phyloP scores from a whole-genome alignment of 2,797 vertebrate species.

The Danio albolineatus region DNA sequence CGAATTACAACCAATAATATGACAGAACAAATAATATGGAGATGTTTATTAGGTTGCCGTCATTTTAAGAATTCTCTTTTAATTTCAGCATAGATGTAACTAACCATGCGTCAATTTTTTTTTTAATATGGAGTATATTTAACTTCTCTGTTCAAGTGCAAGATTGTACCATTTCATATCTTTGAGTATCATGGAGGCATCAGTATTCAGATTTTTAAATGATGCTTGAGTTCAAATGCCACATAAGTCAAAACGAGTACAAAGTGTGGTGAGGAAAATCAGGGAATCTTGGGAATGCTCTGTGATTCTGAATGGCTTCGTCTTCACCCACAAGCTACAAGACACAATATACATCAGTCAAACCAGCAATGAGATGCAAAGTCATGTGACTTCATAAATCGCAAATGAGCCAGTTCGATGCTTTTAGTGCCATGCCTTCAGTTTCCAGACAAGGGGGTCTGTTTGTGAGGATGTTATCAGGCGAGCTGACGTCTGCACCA shows the following conservation, averaged over 20 bases:
- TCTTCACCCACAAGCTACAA: neutral
- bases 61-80: no score
- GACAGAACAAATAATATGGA: no score
- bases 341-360: slow-evolving; percentile 9
- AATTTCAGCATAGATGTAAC: no score
- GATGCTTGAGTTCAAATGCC: neutral
- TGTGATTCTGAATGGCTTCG: neutral
- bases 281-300: neutral
- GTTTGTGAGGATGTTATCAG: slow-evolving; percentile 43
- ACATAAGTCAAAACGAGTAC: neutral
- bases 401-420: neutral
- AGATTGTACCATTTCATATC: no score
- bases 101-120: no score
- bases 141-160: no score
- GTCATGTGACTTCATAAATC: neutral
- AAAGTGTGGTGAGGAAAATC: neutral
- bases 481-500: slow-evolving; percentile 16
- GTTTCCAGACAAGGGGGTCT: slow-evolving; percentile 15
- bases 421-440: neutral
- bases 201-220: slow-evolving; percentile 1
- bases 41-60: no score
- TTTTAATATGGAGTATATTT: no score
- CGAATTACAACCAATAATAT: no score
- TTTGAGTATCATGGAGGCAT: no score
- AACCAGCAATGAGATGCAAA: slow-evolving; percentile 23